These are phyloP conservation scores for Perizoma flavofasciatum DNA, from an alignment of 2,888 invertebrate genomes.

Conservation along the genomic window DNA sequence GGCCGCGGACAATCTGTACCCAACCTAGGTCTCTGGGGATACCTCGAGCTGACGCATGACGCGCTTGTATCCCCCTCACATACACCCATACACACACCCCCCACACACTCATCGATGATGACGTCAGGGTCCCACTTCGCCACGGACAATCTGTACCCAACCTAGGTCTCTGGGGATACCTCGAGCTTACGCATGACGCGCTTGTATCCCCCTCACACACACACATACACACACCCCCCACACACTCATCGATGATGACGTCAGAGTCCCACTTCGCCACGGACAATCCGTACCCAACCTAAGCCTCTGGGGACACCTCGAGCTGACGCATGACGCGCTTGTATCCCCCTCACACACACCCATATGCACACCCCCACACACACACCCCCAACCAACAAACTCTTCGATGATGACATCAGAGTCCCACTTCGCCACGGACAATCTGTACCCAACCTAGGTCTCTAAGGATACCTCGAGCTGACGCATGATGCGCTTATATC, in stretches of 20 bases:
- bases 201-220: conserved; percentile 21
- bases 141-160: conserved; percentile 95
- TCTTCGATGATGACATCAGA: conserved; percentile 5
- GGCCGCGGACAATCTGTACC: conserved; percentile 94
- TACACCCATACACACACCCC: conserved; percentile 76
- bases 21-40: conserved; percentile 89
- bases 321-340: conserved; percentile 4
- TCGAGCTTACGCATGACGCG: conserved; percentile 18
- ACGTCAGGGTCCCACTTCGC: conserved; percentile 85
- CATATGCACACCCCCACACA: too few species aligned
- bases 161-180: conserved; percentile 87
- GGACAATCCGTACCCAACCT: conserved; percentile 96
- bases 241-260: neutral
- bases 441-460: conserved; percentile 97
- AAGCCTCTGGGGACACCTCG: conserved; percentile 84
- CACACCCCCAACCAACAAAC: too few species aligned
- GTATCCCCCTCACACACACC: conserved; percentile 7
- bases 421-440: conserved; percentile 84
- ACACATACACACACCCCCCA: neutral
- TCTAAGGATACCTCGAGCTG: conserved; percentile 44
- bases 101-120: conserved; percentile 87
- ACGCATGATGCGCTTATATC: conserved; percentile 6
- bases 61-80: conserved; percentile 24
- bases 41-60: conserved; percentile 20
- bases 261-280: conserved; percentile 65